Evolutionary conservation across 2,113 vertebrate genomes (phyloP), one percentile per base, ranked within the genome.

Genomic region (Ageneiosus marmoratus): DNA sequence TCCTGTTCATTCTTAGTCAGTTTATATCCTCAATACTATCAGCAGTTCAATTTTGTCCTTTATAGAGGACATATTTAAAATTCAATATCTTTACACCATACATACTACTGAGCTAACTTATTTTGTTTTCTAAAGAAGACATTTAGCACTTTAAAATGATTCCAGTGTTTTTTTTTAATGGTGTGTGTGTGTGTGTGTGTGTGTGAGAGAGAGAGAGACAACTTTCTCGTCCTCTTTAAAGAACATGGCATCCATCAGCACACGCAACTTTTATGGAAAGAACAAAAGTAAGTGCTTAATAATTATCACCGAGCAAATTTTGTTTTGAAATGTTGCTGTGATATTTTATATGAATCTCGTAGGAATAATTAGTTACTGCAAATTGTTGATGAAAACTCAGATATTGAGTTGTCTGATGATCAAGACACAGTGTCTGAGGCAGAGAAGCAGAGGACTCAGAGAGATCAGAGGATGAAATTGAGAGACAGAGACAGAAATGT

Each of bases 331-430:
- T 56, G 55, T 51, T 50, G 44, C 44, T 46, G 44, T 48, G 1
- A 10, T 6, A 18, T 51, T 18, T 22, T 22, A 24, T 9, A 24
- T 56, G 53, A 56, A 56, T 41, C 37, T 41, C 37, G 58, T n/a
- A 62, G n/a, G 29, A 12, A 62, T 10, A 62, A 29, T 62, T 29
- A n/a, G n/a, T 29, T 62, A 5, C 46, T 51, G 46, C 72, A 51
- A 27, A 27, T 74, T 46, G 67, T 72, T 72, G 3, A 15, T 27
- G 58, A 29, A 62, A 27, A 62, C 41, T 51, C 46, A 74, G 69
- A 72, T 46, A 72, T n/a, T 48, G 41, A 46, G 69, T 48, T 72
- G 24, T 50, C 44, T 29, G 70, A 73, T 73, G 69, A 46, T n/a
- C 24, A 73, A 73, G n/a, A 73, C 11, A 22, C 41, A 72, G 55